Evolutionary conservation across 2,888 invertebrate species (phyloP), one percentile per base, ranked within the genome.

Genomic region (Lasioglossum zephyrum): DNA sequence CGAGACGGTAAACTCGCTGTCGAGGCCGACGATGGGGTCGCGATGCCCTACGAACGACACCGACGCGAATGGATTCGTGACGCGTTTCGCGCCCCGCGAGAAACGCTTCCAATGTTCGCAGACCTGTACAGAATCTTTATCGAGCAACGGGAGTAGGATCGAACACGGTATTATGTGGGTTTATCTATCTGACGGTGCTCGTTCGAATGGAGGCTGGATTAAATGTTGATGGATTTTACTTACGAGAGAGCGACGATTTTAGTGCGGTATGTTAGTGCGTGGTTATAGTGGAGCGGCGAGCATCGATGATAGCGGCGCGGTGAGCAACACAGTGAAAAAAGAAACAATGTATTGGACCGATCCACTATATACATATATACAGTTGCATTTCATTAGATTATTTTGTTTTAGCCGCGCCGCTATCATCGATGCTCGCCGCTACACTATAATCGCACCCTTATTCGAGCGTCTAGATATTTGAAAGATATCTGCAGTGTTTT

Each of bases 61-160:
- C 44, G 73, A 16, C 26, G n/a, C 84, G 84, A 74, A 86, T 81
- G 90, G 31, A 66, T 74, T 72, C 70, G 9, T 69, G 70, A 13
- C 18, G 26, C 36, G 41, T n/a, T 70, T 39, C 69, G n/a, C 22
- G 11, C n/a, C 70, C 36, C 57, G 9, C 22, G 63, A n/a, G 63
- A 39, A 66, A 73, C 60, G 60, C 53, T 74, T 44, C 69, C 26
- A 16, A 6, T 4, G 26, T 31, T 31, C 57, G 11, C 57, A 57
- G n/a, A n/a, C 57, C 11, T 57, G 18, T n/a, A 31, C 4, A 16
- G 49, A 39, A 36, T 18, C 22, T 22, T 39, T 39, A 26, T 47
- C 36, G 53, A 53, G 72, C 44, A 49, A 63, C 41, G n/a, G 26
- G 16, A 22, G 9, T 31, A 39, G 31, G 66, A 44, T 74, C 60